Conservation (phyloP, 2,113 vertebrate species). For the Sisor rabdophorus region DNA sequence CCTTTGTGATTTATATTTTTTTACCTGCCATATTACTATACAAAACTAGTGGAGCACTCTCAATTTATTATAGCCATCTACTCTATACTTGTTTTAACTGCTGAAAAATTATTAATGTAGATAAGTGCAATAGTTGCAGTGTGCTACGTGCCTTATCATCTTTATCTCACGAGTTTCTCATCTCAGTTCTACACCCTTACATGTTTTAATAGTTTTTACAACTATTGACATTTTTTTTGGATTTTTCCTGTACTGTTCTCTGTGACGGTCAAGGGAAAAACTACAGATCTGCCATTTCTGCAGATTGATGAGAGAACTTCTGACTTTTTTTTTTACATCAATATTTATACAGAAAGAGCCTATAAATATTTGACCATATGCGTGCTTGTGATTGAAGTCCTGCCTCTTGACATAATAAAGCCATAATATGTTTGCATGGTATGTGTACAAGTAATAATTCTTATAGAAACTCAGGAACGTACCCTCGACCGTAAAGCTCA, state of each 20-base stretch:
- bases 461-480: slow-evolving; percentile 44
- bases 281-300: not conserved
- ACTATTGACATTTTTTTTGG: not conserved
- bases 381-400: slow-evolving; percentile 16
- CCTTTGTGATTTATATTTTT: too few species aligned
- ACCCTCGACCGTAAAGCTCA: slow-evolving; percentile 23
- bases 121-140: not conserved
- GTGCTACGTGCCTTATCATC: slow-evolving; percentile 12
- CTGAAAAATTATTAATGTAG: not conserved
- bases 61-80: slow-evolving; percentile 20
- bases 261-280: not conserved
- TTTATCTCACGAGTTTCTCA: not conserved
- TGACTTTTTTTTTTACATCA: slow-evolving; percentile 4
- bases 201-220: not conserved
- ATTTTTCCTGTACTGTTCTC: not conserved
- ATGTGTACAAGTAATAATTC: slow-evolving; percentile 30
- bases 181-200: not conserved
- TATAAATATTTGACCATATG: slow-evolving; percentile 43
- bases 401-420: slow-evolving; percentile 37
- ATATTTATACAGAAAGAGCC: slow-evolving; percentile 22
- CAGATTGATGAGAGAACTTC: not conserved
- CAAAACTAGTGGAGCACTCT: too few species aligned
- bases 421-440: slow-evolving; percentile 31
- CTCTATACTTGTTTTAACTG: slow-evolving; percentile 9
- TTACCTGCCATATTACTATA: too few species aligned